A percentile compares a stretch with the other conserved stretches of the same genome.
Evolutionary conservation across 2,113 vertebrate genomes (phyloP).

Genomic region (Oxyruncus cristatus): DNA sequence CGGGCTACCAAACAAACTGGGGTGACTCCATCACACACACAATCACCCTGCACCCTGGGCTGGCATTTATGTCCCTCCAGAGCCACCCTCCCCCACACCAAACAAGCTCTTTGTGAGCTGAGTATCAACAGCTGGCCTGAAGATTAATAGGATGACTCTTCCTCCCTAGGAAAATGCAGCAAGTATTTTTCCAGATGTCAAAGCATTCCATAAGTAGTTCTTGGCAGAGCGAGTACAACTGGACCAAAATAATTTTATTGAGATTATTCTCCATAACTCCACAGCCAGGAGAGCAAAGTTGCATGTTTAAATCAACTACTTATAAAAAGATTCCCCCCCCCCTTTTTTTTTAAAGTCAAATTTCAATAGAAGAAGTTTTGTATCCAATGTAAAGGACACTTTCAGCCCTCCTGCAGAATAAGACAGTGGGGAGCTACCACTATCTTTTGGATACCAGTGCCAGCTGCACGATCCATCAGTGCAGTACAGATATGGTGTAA

Average conservation of each 20-base stretch:
- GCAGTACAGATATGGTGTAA: background rate
- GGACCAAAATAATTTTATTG: background rate
- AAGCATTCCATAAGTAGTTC: background rate
- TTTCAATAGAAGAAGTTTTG: background rate
- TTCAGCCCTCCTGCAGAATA: background rate
- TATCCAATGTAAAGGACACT: background rate
- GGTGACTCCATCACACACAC: background rate
- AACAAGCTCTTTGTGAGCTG: background rate
- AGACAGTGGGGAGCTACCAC: background rate
- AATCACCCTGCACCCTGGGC: background rate
- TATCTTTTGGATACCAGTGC: background rate
- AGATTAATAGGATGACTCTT: background rate
- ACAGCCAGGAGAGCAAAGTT: background rate
- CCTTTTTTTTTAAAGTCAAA: background rate
- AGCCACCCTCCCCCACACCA: background rate
- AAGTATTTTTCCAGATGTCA: conserved; percentile 19
- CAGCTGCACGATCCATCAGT: background rate
- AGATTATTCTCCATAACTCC: background rate
- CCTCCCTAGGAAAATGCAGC: background rate
- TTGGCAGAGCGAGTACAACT: background rate
- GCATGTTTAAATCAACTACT: background rate
- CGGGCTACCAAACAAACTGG: background rate
- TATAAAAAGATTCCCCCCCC: background rate
- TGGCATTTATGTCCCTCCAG: background rate
- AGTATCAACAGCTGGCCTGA: conserved; percentile 2